Base-by-base conservation (phyloP, 2,888 invertebrate genomes). In the Chorisops tibialis region DNA sequence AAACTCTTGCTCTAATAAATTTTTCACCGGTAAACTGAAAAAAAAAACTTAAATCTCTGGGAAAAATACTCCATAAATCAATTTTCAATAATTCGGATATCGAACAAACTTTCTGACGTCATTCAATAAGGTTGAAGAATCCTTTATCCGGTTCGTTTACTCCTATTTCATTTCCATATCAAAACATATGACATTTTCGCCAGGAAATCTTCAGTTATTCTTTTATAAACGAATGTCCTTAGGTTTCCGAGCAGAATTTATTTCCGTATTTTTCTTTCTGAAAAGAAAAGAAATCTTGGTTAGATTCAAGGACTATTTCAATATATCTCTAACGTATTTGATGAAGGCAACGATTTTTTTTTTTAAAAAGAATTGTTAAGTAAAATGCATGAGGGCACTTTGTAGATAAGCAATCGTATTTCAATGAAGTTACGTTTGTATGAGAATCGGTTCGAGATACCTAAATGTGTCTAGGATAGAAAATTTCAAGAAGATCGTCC, bases 81-180 rank as follows among this genome's bases (percentile, higher is more conserved):
- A 14, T 18, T 50, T 50, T 24, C 50, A 35, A n/a, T 18, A 35
- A 50, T 35, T 54, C 12, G n/a, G 39, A 21, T 54, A 22, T 41
- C 52, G 41, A 54, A 54, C 16, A 39, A 54, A 54, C 52, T 39
- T 21, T 39, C 22, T 39, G 52, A 54, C 52, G 52, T 54, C 52
- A 54, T 12, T 7, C 48, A 30, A 30, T 30, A 30, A 9, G n/a
- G 49, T 18, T 24, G 7, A 37, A 16, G 39, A 54, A 39, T 54
- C 37, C 52, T 37, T 54, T 51, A 30, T 30, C 30, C n/a, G n/a
- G 30, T 9, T 30, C 30, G 30, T 30, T 47, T 21, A 47, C 7
- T 21, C n/a, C 21, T 4, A 47, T 16, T 45, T 9, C 12, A 22
- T 7, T 21, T n/a, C n/a, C n/a, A 12, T 12, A 21, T n/a, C 5